Base-by-base conservation (phyloP, 2,113 vertebrate species). In the Amblyornis subalaris region DNA sequence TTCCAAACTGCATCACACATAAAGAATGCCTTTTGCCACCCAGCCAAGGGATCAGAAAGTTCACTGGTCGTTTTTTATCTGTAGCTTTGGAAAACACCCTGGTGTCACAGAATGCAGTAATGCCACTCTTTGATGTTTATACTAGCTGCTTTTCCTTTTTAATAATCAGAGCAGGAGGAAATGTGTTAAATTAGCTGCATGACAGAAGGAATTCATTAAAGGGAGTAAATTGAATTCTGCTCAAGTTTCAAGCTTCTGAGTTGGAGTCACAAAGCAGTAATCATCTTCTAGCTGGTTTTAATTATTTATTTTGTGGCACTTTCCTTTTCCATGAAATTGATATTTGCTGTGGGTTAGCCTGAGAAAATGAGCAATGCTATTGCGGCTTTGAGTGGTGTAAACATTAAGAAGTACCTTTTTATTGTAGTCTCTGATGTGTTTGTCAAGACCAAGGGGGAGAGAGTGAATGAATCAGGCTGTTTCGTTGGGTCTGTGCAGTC, bases 191-290 rank as follows among this genome's bases (percentile, higher is more conserved):
- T 97, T 96, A 97, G 57, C 94, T 83, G 95, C 95, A 94, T 96
- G 95, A 95, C 91, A 95, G 94, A 88, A 97, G 70, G 96, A 96
- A 97, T 98, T 97, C 69, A 93, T 96, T 97, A 96, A 94, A 94
- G 95, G 17, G 38, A 93, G 85, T 65, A 83, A 96, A 96, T 90
- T 96, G 78, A 88, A 75, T 93, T 94, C 94, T 88, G n/a, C 95
- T 97, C 94, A 87, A 86, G 88, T 98, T 98, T 97, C 90, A 88
- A 84, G 64, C 89, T 96, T 94, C 93, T 69, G 64, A 35, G 38
- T 86, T 87, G 73, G 78, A 96, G 62, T 93, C 76, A 95, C 74
- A 96, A 96, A 96, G 65, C 88, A 95, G 35, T 95, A 95, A 96
- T 94, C 69, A 4, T 97, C 85, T 88, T 96, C 88, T 93, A 40